Evolutionary conservation across 1,140 invertebrate genomes (phyloP).

Genomic region (Ooceraea biroi): DNA sequence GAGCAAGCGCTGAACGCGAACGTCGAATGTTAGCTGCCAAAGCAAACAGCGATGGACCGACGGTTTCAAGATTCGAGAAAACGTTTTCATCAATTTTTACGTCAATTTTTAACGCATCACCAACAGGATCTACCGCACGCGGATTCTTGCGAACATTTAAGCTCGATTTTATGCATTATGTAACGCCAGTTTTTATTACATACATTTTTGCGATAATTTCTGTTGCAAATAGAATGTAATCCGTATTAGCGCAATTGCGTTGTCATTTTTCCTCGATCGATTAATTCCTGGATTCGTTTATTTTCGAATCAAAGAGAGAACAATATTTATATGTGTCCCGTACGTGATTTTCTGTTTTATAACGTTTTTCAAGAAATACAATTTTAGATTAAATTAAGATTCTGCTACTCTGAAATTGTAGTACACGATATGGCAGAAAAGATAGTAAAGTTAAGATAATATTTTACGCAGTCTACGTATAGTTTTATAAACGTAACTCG

Average conservation of each 20-base stretch:
- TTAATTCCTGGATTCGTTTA: not conserved
- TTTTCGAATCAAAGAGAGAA: not conserved
- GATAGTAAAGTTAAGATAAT: not conserved
- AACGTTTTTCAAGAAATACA: not conserved
- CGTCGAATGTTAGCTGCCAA: conserved; percentile 57
- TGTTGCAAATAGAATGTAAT: not conserved
- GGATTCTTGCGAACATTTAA: not conserved
- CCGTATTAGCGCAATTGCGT: not conserved
- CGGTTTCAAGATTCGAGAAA: not conserved
- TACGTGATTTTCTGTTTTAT: not conserved
- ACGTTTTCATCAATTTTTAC: not conserved
- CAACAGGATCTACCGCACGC: not conserved
- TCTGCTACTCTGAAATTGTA: not conserved
- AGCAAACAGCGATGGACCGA: conserved; percentile 39
- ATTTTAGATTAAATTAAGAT: not conserved
- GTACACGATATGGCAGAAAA: not conserved
- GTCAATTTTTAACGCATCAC: conserved; percentile 29
- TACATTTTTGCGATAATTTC: not conserved
- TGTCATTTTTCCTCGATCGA: not conserved
- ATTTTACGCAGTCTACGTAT: conserved; percentile 12
- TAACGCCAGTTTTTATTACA: not conserved
- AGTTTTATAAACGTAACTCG: not conserved
- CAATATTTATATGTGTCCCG: no score
- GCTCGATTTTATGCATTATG: not conserved
- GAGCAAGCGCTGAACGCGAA: not conserved